A percentile compares a stretch with the other conserved stretches of the same genome.
Evolutionary conservation across 2,797 vertebrate species (phyloP).

Genomic region (Smutsia temminckii): DNA sequence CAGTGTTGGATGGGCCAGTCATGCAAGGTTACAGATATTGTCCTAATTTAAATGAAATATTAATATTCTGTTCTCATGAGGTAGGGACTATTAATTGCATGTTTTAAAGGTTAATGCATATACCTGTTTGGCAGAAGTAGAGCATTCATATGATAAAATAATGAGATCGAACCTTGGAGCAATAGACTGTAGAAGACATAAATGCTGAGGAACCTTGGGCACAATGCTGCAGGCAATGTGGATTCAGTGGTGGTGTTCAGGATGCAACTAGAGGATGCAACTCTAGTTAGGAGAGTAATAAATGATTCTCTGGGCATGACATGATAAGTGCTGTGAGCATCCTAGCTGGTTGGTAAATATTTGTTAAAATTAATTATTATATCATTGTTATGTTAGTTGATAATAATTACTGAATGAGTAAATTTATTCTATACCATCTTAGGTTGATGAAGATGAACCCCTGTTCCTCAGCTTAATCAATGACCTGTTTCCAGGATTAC

Average conservation of each 20-base stretch:
- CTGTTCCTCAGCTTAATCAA: conserved; percentile 87
- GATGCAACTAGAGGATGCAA: neutral
- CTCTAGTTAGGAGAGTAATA: neutral
- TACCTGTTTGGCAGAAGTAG: neutral
- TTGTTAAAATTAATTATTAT: neutral
- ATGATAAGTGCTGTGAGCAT: rapidly evolving
- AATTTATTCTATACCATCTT: neutral
- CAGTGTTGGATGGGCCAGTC: neutral
- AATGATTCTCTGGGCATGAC: neutral
- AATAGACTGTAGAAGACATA: neutral
- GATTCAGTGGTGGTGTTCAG: neutral
- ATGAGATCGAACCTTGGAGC: neutral
- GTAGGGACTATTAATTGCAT: neutral
- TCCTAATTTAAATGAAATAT: neutral
- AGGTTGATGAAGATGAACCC: conserved; percentile 88
- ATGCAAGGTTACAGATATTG: neutral
- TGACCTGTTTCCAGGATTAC: conserved; percentile 86
- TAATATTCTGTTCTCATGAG: neutral
- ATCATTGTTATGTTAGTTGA: too few relatives aligned
- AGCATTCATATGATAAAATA: neutral
- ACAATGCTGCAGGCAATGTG: neutral
- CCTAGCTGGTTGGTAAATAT: neutral
- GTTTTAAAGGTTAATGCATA: neutral
- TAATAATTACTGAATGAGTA: neutral
- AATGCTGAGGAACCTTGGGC: neutral